phyloP scores from a whole-genome alignment of 1,140 invertebrate genomes.

The Heliconius congener region DNA sequence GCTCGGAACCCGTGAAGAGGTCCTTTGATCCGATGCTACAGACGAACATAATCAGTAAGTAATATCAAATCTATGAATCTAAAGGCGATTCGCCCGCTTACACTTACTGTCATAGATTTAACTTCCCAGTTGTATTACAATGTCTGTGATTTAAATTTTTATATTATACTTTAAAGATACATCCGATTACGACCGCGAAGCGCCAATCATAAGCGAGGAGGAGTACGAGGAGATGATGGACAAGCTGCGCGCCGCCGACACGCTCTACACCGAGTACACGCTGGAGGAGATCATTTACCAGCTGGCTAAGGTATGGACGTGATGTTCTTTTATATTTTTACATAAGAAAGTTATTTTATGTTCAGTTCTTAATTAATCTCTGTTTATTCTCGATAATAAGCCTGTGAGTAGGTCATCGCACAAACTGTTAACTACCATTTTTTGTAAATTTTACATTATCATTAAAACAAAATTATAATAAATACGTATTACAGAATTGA shows the following conservation, averaged over 20 bases:
- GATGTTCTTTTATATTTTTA: no score
- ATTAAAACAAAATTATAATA: no score
- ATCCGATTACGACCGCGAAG: constrained; percentile 76
- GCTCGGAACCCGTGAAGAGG: constrained; percentile 69
- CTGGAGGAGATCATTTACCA: constrained; percentile 89
- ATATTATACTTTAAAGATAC: constrained; percentile 51
- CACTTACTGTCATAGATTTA: no score
- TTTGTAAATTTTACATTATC: no score
- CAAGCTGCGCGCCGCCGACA: constrained; percentile 84
- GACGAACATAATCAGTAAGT: constrained; percentile 72
- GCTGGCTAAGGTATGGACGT: constrained; percentile 84
- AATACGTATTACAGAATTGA: no score
- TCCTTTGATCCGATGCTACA: constrained; percentile 75
- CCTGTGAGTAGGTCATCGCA: no score
- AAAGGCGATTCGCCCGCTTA: no score
- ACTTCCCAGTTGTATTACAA: no score
- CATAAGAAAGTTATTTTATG: no score
- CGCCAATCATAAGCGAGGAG: constrained; percentile 70
- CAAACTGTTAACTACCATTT: no score
- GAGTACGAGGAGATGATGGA: constrained; percentile 84
- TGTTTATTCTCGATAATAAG: no score
- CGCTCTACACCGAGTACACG: constrained; percentile 86
- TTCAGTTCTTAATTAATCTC: no score
- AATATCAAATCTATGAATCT: neutral
- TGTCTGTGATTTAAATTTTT: neutral